Conservation (phyloP, 2,113 vertebrate genomes). For the Leptodactylus fuscus region DNA sequence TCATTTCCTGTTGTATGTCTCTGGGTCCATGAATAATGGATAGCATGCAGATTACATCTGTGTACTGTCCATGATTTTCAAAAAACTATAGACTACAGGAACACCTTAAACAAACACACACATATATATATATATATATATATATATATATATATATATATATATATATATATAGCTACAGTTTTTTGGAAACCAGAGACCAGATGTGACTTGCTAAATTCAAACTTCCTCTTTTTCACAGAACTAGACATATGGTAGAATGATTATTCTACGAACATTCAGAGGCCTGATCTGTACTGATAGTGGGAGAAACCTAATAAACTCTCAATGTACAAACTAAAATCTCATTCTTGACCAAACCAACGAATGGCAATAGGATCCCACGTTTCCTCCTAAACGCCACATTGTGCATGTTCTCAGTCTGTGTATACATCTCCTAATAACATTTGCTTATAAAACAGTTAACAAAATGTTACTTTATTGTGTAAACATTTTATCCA, state of each 20-base stretch:
- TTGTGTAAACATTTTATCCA: constrained; percentile 7
- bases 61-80: too few species aligned
- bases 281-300: not conserved
- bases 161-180: too few species aligned
- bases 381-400: not conserved
- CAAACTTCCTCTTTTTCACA: constrained; percentile 2
- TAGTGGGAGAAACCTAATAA: not conserved
- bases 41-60: too few species aligned
- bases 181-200: not conserved
- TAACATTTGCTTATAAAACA: not conserved
- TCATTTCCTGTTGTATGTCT: too few species aligned
- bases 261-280: not conserved
- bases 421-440: not conserved
- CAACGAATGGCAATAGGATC: not conserved
- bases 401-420: not conserved
- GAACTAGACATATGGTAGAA: constrained; percentile 10
- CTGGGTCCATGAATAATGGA: too few species aligned
- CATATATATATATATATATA: too few species aligned
- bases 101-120: too few species aligned
- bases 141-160: too few species aligned
- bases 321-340: not conserved
- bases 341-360: not conserved
- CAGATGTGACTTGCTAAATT: not conserved
- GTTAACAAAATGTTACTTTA: not conserved
- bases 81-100: too few species aligned